Evolutionary conservation across 2,888 invertebrate species (phyloP).

Genomic region (Bombylius discolor): DNA sequence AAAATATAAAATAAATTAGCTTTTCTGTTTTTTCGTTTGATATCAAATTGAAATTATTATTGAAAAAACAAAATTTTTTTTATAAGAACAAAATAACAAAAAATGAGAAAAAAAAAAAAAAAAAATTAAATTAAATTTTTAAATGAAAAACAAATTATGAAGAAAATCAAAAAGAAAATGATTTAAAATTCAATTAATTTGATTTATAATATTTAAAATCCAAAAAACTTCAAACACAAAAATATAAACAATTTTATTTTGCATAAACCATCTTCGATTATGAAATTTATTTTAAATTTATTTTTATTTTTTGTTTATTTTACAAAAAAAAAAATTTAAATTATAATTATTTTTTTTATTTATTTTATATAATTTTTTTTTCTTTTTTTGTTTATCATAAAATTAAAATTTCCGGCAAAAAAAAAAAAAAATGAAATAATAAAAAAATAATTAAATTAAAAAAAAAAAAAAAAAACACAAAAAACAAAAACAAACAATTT

Average conservation of each 20-base stretch:
- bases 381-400: not conserved
- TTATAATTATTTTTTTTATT: not conserved
- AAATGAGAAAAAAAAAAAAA: not conserved
- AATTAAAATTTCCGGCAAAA: not conserved
- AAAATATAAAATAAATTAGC: conserved; percentile 1
- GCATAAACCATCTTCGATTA: not conserved
- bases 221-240: too few relatives aligned
- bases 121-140: not conserved
- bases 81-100: not conserved
- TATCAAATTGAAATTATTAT: not conserved
- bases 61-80: not conserved
- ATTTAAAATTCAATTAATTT: too few relatives aligned
- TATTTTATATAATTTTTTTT: conserved; percentile 14
- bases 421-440: conserved; percentile 18
- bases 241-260: not conserved
- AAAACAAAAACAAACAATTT: conserved; percentile 12
- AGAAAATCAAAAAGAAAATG: too few relatives aligned
- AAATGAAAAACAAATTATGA: too few relatives aligned
- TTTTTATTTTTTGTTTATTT: conserved; percentile 6
- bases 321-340: not conserved
- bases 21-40: conserved; percentile 12
- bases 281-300: conserved; percentile 9
- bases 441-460: not conserved
- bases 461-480: conserved; percentile 1
- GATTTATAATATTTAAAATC: too few relatives aligned